These are phyloP conservation scores for Eulemur macaco DNA, from an alignment of 2,113 vertebrate species.

Conservation along the genomic window DNA sequence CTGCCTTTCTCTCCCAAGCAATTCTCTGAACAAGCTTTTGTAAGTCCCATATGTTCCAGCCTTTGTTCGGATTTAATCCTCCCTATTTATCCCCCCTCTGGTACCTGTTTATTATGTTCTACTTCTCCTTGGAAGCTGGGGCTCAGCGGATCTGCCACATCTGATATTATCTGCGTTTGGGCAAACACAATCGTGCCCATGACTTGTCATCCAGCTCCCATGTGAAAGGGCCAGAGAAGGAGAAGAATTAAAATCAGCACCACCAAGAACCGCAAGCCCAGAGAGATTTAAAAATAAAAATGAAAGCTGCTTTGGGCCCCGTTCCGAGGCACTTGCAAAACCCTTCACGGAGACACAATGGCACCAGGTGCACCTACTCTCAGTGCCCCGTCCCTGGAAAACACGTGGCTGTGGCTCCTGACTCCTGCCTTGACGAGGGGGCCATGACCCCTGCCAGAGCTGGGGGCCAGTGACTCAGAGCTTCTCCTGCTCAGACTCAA, in stretches of 20 bases:
- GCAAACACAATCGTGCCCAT: constrained; percentile 57
- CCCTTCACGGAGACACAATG: constrained; percentile 11
- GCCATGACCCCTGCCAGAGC: neutral
- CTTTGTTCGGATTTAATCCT: constrained; percentile 77
- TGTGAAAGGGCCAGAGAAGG: constrained; percentile 46
- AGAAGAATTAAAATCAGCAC: constrained; percentile 40
- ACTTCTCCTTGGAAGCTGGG: constrained; percentile 64
- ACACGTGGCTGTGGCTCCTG: neutral
- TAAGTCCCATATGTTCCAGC: constrained; percentile 70
- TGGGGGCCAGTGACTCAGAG: neutral
- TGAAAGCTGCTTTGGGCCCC: neutral
- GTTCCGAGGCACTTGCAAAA: neutral
- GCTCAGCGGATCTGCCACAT: constrained; percentile 31
- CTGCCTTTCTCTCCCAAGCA: constrained; percentile 58
- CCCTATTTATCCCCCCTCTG: constrained; percentile 64
- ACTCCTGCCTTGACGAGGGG: neutral
- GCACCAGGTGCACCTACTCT: neutral
- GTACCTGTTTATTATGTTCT: constrained; percentile 76
- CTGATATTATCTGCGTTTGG: constrained; percentile 61
- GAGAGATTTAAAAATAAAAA: constrained; percentile 60
- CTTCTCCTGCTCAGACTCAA: neutral
- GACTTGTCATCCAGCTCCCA: neutral
- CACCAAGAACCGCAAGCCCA: constrained; percentile 33
- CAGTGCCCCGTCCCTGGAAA: neutral
- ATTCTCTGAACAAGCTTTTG: constrained; percentile 69